Conservation (phyloP, 1,140 invertebrate genomes). For the Heliconius hermathena region DNA sequence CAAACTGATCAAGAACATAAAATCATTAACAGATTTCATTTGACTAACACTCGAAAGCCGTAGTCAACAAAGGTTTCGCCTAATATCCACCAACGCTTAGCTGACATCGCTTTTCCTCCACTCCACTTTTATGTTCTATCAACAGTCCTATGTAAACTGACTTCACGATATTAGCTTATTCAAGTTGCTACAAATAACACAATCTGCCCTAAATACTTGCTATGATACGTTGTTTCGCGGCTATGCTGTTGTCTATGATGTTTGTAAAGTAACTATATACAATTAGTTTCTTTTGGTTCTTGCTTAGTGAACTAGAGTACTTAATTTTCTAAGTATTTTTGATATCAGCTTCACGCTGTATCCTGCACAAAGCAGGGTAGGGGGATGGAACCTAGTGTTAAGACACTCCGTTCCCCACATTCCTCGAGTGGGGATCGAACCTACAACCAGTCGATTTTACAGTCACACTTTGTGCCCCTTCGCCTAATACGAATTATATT, state of each 20-base stretch:
- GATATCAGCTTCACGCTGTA: too few species aligned
- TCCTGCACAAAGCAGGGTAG: too few species aligned
- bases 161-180: conserved; percentile 34
- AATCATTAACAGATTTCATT: neutral
- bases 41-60: neutral
- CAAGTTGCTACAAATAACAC: conserved; percentile 31
- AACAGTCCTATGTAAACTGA: conserved; percentile 37
- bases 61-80: neutral
- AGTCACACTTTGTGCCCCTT: too few species aligned
- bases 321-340: too few species aligned
- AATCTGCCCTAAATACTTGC: conserved; percentile 22
- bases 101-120: conserved; percentile 4
- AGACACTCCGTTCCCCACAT: too few species aligned
- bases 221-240: neutral
- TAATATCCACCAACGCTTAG: neutral
- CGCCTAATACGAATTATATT: too few species aligned
- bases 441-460: too few species aligned
- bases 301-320: neutral
- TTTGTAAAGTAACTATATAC: neutral
- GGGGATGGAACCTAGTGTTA: too few species aligned
- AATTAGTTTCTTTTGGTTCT: neutral
- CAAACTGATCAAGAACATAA: neutral
- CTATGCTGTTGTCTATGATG: neutral
- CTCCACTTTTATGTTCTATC: conserved; percentile 7
- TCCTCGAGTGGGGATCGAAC: too few species aligned